Conservation (phyloP, 1,140 invertebrate genomes). For the Paraescarpia echinospica region DNA sequence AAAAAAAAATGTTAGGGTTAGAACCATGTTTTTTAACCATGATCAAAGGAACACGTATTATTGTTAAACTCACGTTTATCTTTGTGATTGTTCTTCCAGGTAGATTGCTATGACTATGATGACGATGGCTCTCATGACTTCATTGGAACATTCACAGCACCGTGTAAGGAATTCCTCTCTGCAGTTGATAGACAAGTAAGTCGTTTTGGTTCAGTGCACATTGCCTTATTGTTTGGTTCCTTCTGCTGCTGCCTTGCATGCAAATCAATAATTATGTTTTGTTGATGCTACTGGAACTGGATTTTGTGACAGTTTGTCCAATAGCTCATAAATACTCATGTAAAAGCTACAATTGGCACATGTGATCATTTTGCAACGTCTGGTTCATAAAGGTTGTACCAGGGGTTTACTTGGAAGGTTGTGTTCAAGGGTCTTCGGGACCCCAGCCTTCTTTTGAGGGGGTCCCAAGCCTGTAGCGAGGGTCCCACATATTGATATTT, state of each 20-base stretch:
- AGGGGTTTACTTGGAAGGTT: too few relatives aligned
- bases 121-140: constrained; percentile 60
- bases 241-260: neutral
- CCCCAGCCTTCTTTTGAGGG: too few relatives aligned
- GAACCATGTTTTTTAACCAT: too few relatives aligned
- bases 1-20: too few relatives aligned
- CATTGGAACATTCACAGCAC: constrained; percentile 57
- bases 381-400: neutral
- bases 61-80: too few relatives aligned
- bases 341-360: neutral
- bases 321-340: neutral
- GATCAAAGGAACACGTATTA: too few relatives aligned
- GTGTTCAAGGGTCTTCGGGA: too few relatives aligned
- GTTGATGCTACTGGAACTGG: neutral
- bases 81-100: constrained; percentile 33
- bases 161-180: constrained; percentile 50
- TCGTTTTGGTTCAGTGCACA: neutral
- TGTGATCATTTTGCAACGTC: neutral
- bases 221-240: neutral
- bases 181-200: constrained; percentile 26
- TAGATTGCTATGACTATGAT: constrained; percentile 59
- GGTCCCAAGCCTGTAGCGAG: too few relatives aligned
- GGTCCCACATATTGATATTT: too few relatives aligned
- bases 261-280: neutral
- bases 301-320: too few relatives aligned